Evolutionary conservation across 2,888 invertebrate species (phyloP).

Genomic region (Dichetophora obliterata): DNA sequence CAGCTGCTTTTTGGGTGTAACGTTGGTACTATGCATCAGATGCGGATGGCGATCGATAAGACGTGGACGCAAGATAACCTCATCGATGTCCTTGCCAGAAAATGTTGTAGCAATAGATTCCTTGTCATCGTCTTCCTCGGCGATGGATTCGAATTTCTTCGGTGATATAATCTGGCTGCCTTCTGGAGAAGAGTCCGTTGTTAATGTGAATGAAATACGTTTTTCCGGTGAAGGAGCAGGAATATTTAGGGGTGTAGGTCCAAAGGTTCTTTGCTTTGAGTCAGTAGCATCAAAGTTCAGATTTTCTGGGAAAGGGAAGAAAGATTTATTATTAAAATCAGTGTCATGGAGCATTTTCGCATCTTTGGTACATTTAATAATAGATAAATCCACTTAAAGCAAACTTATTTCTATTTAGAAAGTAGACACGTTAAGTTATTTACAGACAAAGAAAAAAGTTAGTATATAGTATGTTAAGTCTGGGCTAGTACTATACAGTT

Average conservation of each 20-base stretch:
- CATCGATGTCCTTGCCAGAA: slow-evolving; percentile 51
- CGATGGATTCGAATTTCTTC: slow-evolving; percentile 64
- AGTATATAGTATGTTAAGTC: no score
- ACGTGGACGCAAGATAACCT: slow-evolving; percentile 64
- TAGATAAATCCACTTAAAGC: neutral
- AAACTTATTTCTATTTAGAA: neutral
- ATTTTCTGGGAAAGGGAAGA: slow-evolving; percentile 40
- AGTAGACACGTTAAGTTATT: neutral
- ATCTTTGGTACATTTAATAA: neutral
- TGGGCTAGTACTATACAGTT: neutral
- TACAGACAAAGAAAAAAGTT: neutral
- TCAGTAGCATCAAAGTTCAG: slow-evolving; percentile 56
- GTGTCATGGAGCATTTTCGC: neutral
- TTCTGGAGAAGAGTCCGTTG: slow-evolving; percentile 63
- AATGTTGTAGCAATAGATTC: slow-evolving; percentile 15
- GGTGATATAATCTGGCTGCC: slow-evolving; percentile 61
- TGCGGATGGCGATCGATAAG: slow-evolving; percentile 64
- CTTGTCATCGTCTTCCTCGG: slow-evolving; percentile 59
- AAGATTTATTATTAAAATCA: neutral
- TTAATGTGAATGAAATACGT: slow-evolving; percentile 64
- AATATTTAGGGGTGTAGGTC: neutral
- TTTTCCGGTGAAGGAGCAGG: slow-evolving; percentile 53
- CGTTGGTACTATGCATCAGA: slow-evolving; percentile 49
- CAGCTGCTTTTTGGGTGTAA: slow-evolving; percentile 56
- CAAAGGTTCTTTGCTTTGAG: slow-evolving; percentile 38